These are phyloP conservation scores for Andrena flavipes DNA, from an alignment of 2,888 invertebrate genomes.

Conservation along the genomic window DNA sequence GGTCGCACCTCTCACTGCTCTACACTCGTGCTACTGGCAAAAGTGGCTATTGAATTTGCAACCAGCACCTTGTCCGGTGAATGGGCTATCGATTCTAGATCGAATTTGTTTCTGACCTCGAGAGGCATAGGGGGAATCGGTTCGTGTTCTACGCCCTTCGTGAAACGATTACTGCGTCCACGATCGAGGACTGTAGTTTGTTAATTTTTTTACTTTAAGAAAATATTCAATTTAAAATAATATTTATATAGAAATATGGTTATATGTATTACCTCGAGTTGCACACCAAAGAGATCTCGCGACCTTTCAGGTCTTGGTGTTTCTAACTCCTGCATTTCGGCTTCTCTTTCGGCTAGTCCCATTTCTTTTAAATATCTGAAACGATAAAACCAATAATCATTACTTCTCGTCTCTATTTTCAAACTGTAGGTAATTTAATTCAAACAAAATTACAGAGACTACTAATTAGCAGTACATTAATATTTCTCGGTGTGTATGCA, in stretches of 20 bases:
- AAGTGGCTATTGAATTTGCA: constrained; percentile 69
- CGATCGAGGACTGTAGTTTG: not conserved
- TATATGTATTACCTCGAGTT: constrained; percentile 86
- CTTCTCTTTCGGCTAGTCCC: constrained; percentile 81
- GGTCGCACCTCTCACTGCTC: constrained; percentile 78
- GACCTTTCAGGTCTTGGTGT: constrained; percentile 85
- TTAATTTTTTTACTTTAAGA: not conserved
- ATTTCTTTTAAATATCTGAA: constrained; percentile 74
- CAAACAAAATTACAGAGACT: no score
- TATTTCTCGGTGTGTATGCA: no score
- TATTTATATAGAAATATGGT: not conserved
- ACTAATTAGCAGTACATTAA: no score
- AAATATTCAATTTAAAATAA: no score
- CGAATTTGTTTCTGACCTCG: constrained; percentile 59
- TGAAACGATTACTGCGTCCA: constrained; percentile 12
- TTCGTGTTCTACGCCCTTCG: constrained; percentile 19
- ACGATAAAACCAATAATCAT: constrained; percentile 2
- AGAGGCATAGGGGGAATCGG: constrained; percentile 51
- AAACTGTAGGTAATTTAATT: not conserved
- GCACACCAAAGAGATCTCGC: constrained; percentile 87
- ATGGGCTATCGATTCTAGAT: constrained; percentile 61
- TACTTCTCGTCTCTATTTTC: not conserved
- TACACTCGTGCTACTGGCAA: constrained; percentile 62
- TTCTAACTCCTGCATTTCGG: constrained; percentile 82
- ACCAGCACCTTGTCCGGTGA: constrained; percentile 61